Evolutionary conservation across 2,797 vertebrate genomes (phyloP), one percentile per base, ranked within the genome.

Genomic region (Pogonophryne albipinna): DNA sequence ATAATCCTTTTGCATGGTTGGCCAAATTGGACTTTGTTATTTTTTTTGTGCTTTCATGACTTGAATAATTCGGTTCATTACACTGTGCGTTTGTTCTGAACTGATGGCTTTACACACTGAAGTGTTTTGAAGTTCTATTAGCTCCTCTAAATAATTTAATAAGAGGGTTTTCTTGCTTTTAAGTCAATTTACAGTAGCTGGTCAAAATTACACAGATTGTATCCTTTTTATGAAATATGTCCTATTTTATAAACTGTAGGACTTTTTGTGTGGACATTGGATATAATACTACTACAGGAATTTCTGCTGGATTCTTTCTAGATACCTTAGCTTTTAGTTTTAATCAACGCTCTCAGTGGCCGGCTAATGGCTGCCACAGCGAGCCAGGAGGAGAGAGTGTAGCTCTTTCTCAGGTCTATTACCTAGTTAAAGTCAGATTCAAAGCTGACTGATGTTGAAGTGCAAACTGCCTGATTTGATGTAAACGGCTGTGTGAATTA

Each of bases 391-490:
- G 19, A 63, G 52, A 51, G 76, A 74, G 79, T 85, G 44, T 72
- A 83, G 77, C 74, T 57, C 49, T 76, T 86, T 81, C 42, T 63
- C 6, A 3, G 17, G 17, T 76, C 19, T 58, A 23, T 83, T 59
- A 57, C 52, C 83, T 71, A 80, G 89, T 92, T 84, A 88, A 68
- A 76, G 78, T 79, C 78, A 23, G 55, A 70, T 83, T 83, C 78
- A 73, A 76, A 74, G 65, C 53, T 47, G 57, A 68, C 51, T 68
- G 72, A 74, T 75, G 59, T 68, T 67, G 53, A 62, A 50, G 71
- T 12, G 58, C 66, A 65, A 49, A 59, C 62, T 47, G 57, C 55
- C 71, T 56, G 63, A 80, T 89, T 79, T 79, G 47, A 84, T 80
- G 70, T 79, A 68, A 74, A 74, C 51, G 60, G 42, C 20, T 60